Evolutionary conservation across 2,797 vertebrate species (phyloP).

Genomic region (Ambastaia sidthimunki): DNA sequence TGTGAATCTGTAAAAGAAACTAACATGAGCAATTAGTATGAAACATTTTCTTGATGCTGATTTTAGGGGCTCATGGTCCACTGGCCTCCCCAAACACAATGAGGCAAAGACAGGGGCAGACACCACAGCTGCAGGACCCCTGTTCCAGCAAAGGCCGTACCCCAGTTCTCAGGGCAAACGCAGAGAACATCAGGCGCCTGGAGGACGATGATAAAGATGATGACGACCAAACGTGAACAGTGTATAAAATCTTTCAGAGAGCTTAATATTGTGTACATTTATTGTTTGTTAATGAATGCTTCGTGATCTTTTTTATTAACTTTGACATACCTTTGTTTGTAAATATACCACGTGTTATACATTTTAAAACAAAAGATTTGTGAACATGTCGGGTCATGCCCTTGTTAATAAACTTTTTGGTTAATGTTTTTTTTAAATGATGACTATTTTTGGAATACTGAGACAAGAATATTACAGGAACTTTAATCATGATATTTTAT

Average conservation of each 20-base stretch:
- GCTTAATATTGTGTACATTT: not conserved
- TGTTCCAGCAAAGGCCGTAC: constrained; percentile 93
- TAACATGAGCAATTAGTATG: not conserved
- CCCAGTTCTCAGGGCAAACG: constrained; percentile 91
- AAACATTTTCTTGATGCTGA: not conserved
- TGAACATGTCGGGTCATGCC: not conserved
- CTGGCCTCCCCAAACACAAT: constrained; percentile 89
- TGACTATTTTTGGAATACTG: not conserved
- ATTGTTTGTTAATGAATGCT: constrained; percentile 12
- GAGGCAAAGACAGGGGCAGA: constrained; percentile 93
- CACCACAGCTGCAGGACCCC: constrained; percentile 88
- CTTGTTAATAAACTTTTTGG: constrained; percentile 27
- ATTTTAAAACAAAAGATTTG: constrained; percentile 33
- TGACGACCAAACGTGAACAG: constrained; percentile 34
- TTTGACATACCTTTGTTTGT: constrained; percentile 64
- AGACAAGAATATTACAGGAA: not conserved
- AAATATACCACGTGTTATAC: constrained; percentile 69
- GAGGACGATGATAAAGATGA: constrained; percentile 74
- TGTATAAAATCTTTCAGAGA: constrained; percentile 39
- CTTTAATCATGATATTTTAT: constrained; percentile 40
- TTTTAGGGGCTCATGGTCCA: constrained; percentile 88
- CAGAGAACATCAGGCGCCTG: constrained; percentile 81
- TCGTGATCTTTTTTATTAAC: constrained; percentile 33
- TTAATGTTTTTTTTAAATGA: not conserved
- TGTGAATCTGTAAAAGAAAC: not conserved